These are phyloP conservation scores for Stenodera caucasica DNA, from an alignment of 2,888 invertebrate species.

Conservation along the genomic window DNA sequence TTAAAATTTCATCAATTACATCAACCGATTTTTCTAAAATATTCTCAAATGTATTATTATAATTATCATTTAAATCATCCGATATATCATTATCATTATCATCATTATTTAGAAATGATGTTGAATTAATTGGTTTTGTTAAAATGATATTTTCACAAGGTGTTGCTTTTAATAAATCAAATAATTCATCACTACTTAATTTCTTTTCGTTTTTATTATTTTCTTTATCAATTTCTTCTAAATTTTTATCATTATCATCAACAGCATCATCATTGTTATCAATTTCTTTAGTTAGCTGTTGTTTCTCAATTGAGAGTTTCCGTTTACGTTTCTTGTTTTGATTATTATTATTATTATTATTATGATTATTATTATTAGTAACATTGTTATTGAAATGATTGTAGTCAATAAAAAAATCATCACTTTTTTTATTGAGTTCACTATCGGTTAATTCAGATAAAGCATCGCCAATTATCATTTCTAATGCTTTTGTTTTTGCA, in stretches of 20 bases:
- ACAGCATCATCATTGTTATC: not conserved
- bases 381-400: not conserved
- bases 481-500: constrained; percentile 42
- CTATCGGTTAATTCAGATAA: constrained; percentile 34
- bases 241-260: not conserved
- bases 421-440: constrained; percentile 11
- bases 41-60: constrained; percentile 39
- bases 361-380: not conserved
- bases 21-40: constrained; percentile 35
- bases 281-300: constrained; percentile 30
- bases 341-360: not conserved
- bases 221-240: constrained; percentile 17
- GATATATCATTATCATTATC: constrained; percentile 29
- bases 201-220: constrained; percentile 33
- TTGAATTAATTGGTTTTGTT: constrained; percentile 33
- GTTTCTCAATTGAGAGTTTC: constrained; percentile 34
- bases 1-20: constrained; percentile 27
- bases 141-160: constrained; percentile 32
- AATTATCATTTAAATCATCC: constrained; percentile 36
- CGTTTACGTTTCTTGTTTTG: constrained; percentile 12
- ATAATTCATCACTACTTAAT: constrained; percentile 43
- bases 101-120: constrained; percentile 30
- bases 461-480: constrained; percentile 41
- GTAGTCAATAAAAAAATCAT: constrained; percentile 7
- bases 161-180: constrained; percentile 43